Evolutionary conservation across 2,797 vertebrate species (phyloP).

Genomic region (Lepus oiostolus): DNA sequence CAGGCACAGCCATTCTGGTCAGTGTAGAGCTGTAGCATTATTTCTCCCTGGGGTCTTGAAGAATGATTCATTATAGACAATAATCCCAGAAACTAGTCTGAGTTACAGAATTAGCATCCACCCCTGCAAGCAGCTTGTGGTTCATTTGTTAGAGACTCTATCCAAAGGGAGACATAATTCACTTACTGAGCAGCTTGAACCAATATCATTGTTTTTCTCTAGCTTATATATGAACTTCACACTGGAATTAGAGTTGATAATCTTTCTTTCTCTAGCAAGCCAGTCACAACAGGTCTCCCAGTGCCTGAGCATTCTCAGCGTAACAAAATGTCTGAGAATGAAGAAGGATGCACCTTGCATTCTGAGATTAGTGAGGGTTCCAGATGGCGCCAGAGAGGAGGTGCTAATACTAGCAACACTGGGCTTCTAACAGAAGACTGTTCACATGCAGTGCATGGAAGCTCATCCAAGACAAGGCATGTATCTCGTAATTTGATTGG

Average conservation of each 20-base stretch:
- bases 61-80: constrained; percentile 67
- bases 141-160: constrained; percentile 69
- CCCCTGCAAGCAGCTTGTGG: constrained; percentile 62
- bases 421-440: not conserved
- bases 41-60: constrained; percentile 59
- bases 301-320: constrained; percentile 46
- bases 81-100: constrained; percentile 67
- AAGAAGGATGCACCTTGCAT: constrained; percentile 55
- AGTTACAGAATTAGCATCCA: constrained; percentile 74
- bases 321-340: constrained; percentile 69
- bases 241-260: constrained; percentile 72
- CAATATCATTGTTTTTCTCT: constrained; percentile 77
- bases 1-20: not conserved
- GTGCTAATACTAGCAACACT: constrained; percentile 6
- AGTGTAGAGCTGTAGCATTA: constrained; percentile 25
- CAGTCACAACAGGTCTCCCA: constrained; percentile 25
- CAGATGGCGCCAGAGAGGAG: constrained; percentile 59
- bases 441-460: not conserved
- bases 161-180: constrained; percentile 69
- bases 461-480: constrained; percentile 45
- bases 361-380: constrained; percentile 61
- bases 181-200: constrained; percentile 77
- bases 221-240: constrained; percentile 69
- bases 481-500: constrained; percentile 9
- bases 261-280: constrained; percentile 67